Percentiles rank a stretch among this genome's conserved stretches.
Conservation (phyloP, 2,888 invertebrate species). For the Ceraclea dissimilis region DNA sequence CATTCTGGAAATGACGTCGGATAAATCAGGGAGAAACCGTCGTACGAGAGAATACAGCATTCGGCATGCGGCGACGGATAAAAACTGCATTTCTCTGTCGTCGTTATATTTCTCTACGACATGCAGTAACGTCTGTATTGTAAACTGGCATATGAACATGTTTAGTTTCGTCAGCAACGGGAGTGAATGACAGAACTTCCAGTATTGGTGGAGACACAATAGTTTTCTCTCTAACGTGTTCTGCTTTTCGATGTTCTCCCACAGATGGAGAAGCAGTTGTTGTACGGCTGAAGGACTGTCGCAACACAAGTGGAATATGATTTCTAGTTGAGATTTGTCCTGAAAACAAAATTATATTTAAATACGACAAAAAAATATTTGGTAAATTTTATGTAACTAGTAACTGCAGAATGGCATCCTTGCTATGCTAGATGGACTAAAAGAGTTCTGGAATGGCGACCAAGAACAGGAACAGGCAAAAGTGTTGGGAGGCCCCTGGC, state of each 20-base stretch:
- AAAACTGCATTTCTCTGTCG: slow-evolving; percentile 32
- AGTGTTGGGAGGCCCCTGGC: too few relatives aligned
- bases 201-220: slow-evolving; percentile 49
- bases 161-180: slow-evolving; percentile 41
- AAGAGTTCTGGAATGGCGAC: too few relatives aligned
- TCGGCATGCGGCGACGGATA: slow-evolving; percentile 31
- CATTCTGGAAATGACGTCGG: slow-evolving; percentile 39
- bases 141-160: slow-evolving; percentile 49
- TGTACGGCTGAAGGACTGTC: slow-evolving; percentile 46
- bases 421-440: too few relatives aligned
- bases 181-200: slow-evolving; percentile 43
- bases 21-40: slow-evolving; percentile 38
- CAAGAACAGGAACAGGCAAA: too few relatives aligned
- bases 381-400: too few relatives aligned
- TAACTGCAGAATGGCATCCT: too few relatives aligned
- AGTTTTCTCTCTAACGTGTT: slow-evolving; percentile 46
- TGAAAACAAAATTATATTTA: slow-evolving; percentile 27
- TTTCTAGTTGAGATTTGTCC: slow-evolving; percentile 36
- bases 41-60: slow-evolving; percentile 41
- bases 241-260: slow-evolving; percentile 41
- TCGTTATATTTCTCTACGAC: slow-evolving; percentile 39
- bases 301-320: slow-evolving; percentile 38
- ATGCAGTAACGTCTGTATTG: slow-evolving; percentile 46
- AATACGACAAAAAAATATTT: too few relatives aligned
- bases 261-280: slow-evolving; percentile 44